These are phyloP conservation scores for Orthonychiurus folsomi DNA, from an alignment of 2,888 invertebrate species.

Conservation along the genomic window DNA sequence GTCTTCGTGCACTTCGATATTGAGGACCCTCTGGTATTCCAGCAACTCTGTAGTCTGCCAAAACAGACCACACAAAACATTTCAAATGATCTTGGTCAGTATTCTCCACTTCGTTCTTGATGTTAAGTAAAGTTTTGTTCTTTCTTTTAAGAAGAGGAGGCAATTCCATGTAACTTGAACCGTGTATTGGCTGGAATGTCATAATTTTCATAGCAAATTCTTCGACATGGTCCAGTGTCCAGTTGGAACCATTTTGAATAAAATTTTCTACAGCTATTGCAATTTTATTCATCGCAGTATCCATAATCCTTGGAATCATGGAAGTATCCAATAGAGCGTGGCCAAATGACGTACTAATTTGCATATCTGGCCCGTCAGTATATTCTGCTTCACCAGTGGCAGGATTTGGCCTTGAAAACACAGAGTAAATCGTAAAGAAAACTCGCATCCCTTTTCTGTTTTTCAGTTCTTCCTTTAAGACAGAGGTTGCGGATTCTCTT, in stretches of 20 bases:
- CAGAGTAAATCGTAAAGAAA: background rate
- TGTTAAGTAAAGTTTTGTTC: background rate
- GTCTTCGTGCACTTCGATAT: background rate
- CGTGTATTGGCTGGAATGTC: background rate
- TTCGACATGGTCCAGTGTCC: background rate
- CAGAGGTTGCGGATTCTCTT: background rate
- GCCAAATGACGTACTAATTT: background rate
- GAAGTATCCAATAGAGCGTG: background rate
- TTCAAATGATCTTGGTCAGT: background rate
- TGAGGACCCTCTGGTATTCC: background rate
- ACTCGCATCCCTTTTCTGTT: background rate
- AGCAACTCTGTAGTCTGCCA: background rate
- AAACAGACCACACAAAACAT: conserved; percentile 3
- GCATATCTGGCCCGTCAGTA: background rate
- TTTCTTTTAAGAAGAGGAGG: background rate
- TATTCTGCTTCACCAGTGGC: background rate
- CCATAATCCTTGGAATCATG: background rate
- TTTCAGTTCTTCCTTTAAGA: background rate
- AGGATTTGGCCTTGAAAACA: background rate
- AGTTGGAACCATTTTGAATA: background rate
- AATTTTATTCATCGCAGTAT: background rate
- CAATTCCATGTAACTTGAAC: background rate
- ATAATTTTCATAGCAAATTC: background rate
- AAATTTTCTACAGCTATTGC: background rate
- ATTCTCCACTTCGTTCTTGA: background rate